phyloP scores from a whole-genome alignment of 2,113 vertebrate genomes.

The Smithornis capensis region DNA sequence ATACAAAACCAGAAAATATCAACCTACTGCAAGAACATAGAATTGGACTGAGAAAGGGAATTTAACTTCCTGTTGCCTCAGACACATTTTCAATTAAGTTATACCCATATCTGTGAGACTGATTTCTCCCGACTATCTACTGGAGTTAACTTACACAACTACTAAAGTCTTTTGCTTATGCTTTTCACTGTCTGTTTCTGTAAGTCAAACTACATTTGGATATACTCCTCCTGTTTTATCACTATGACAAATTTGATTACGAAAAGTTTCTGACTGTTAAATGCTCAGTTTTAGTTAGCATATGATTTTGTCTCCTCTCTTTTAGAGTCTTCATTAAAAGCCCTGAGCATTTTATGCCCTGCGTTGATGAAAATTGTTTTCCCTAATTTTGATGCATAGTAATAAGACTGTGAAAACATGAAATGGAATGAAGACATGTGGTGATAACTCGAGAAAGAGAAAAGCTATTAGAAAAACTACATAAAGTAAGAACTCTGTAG shows the following conservation, averaged over 20 bases:
- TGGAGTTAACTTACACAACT: background rate
- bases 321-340: background rate
- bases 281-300: fast-evolving
- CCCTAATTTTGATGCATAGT: background rate
- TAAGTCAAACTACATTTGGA: background rate
- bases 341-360: background rate
- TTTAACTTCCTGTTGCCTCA: background rate
- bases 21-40: background rate
- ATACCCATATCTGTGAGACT: background rate
- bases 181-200: background rate
- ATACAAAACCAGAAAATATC: background rate
- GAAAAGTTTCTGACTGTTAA: background rate
- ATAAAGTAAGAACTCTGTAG: background rate
- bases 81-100: background rate
- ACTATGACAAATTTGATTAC: background rate
- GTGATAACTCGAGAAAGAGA: background rate
- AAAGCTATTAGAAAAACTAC: background rate
- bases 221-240: background rate
- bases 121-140: background rate
- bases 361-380: background rate
- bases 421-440: background rate
- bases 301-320: background rate
- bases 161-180: background rate
- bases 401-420: background rate
- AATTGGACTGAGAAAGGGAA: background rate